Evolutionary conservation across 2,888 invertebrate genomes (phyloP).

Genomic region (Rutpela maculata): DNA sequence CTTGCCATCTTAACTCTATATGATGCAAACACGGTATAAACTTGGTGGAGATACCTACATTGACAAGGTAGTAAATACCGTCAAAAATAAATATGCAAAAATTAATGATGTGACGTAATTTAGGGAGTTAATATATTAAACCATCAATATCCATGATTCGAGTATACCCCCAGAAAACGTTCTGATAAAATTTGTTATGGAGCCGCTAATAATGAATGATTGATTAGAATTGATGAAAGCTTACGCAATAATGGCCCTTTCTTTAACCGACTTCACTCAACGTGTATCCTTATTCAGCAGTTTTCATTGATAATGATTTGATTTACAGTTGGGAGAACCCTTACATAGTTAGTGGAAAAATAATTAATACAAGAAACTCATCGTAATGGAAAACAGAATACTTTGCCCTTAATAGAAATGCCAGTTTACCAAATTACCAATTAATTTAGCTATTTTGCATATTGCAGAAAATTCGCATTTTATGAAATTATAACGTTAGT

Average conservation of each 20-base stretch:
- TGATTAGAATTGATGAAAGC: constrained; percentile 32
- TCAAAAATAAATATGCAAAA: too few species aligned
- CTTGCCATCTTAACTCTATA: too few species aligned
- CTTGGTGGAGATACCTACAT: too few species aligned
- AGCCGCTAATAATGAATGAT: constrained; percentile 29
- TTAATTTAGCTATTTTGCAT: too few species aligned
- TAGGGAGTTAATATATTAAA: neutral
- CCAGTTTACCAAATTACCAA: too few species aligned
- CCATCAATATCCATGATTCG: too few species aligned
- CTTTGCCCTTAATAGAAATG: too few species aligned
- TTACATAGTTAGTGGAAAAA: neutral
- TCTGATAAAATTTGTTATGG: neutral
- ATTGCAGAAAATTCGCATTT: too few species aligned
- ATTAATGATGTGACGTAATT: too few species aligned
- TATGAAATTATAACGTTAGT: too few species aligned
- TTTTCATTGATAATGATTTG: constrained; percentile 1
- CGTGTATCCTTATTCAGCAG: neutral
- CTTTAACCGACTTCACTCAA: neutral
- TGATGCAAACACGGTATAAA: too few species aligned
- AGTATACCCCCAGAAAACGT: neutral
- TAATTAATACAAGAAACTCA: neutral
- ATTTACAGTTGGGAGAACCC: neutral
- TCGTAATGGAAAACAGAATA: neutral
- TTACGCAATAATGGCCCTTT: neutral
- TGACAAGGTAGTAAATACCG: too few species aligned